Percentiles rank a stretch among this genome's conserved stretches.
Evolutionary conservation across 2,113 vertebrate genomes (phyloP).

Genomic region (Neopipo cinnamomea): DNA sequence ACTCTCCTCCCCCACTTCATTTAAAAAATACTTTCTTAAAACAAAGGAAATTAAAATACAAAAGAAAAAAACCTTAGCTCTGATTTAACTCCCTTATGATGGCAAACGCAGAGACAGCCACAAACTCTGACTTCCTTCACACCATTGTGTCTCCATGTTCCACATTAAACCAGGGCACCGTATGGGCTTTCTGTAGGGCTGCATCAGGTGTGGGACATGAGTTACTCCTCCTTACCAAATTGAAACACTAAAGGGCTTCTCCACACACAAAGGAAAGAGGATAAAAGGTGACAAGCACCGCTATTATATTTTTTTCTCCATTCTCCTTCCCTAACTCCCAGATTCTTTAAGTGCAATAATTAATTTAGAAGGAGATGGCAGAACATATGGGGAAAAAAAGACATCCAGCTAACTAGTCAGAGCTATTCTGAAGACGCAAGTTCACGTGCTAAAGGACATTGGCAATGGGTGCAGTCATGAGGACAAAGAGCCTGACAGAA

Average conservation of each 20-base stretch:
- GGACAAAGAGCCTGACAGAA: neutral
- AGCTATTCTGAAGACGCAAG: neutral
- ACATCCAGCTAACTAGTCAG: neutral
- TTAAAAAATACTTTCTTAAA: slow-evolving; percentile 54
- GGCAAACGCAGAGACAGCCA: slow-evolving; percentile 27
- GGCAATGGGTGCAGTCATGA: neutral
- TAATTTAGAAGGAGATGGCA: neutral
- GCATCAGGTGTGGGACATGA: neutral
- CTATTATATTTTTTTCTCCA: neutral
- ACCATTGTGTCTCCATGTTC: neutral
- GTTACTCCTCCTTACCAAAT: neutral
- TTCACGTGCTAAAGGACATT: neutral
- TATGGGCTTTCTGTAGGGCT: neutral
- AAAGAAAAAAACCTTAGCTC: neutral
- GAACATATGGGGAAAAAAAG: neutral
- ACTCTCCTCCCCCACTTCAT: slow-evolving; percentile 46
- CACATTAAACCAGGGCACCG: neutral
- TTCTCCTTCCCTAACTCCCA: neutral
- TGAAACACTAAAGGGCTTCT: neutral
- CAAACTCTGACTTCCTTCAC: neutral
- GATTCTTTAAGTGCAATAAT: neutral
- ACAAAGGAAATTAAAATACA: slow-evolving; percentile 68
- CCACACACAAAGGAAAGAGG: neutral
- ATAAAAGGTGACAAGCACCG: neutral
- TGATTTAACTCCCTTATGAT: neutral